Percentiles rank a stretch among this genome's conserved stretches.
These are phyloP conservation scores for Sphenopsis melanotis DNA, from an alignment of 2,797 vertebrate genomes.

Conservation along the genomic window DNA sequence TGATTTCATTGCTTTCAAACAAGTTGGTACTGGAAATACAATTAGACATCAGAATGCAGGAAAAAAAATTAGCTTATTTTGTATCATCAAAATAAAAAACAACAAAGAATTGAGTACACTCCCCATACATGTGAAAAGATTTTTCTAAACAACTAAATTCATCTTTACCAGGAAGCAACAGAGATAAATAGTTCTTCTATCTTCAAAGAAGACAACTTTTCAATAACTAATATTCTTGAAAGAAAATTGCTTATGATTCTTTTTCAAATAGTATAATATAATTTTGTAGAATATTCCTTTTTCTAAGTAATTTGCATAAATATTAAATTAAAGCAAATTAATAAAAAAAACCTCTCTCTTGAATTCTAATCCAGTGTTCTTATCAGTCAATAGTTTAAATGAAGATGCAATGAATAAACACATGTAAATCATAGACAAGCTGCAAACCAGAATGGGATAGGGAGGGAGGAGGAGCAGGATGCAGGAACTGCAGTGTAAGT, in stretches of 20 bases:
- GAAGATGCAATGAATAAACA: not conserved
- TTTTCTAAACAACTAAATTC: conserved; percentile 42
- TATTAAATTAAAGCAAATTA: conserved; percentile 27
- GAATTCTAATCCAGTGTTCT: not conserved
- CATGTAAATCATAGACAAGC: not conserved
- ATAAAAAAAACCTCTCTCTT: not conserved
- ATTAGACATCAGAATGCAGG: not conserved
- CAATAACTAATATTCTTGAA: conserved; percentile 41
- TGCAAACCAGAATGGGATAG: not conserved
- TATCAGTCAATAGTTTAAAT: not conserved
- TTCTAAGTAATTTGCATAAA: conserved; percentile 27
- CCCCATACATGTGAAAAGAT: not conserved
- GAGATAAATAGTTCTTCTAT: conserved; percentile 48
- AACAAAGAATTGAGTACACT: not conserved
- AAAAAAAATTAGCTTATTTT: not conserved
- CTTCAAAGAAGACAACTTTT: conserved; percentile 47
- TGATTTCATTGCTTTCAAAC: conserved; percentile 51
- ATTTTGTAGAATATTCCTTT: conserved; percentile 16
- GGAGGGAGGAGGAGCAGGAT: not conserved
- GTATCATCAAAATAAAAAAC: not conserved
- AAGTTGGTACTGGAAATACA: not conserved
- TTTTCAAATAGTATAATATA: conserved; percentile 23
- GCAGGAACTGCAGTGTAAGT: not conserved
- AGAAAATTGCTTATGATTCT: not conserved
- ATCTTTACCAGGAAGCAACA: conserved; percentile 30